Evolutionary conservation across 2,113 vertebrate species (phyloP).

Genomic region (Ahaetulla prasina): DNA sequence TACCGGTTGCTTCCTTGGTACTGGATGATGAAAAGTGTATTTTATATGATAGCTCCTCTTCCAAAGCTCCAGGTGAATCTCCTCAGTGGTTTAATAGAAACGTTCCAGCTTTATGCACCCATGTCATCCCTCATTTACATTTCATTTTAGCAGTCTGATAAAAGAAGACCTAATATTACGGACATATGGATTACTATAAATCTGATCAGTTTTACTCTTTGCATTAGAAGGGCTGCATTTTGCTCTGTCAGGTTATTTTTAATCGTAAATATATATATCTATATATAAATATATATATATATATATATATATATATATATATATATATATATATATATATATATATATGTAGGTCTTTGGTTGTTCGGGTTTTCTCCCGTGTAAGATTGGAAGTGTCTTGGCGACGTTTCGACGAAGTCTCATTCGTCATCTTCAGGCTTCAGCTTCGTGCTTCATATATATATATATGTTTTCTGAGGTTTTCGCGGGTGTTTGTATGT

Average conservation of each 20-base stretch:
- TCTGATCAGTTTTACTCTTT: neutral
- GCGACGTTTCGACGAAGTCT: too few relatives aligned
- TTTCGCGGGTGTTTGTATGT: too few relatives aligned
- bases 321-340: too few relatives aligned
- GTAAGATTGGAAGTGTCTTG: too few relatives aligned
- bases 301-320: too few relatives aligned
- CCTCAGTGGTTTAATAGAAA: neutral
- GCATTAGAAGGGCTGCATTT: neutral
- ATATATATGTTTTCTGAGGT: too few relatives aligned
- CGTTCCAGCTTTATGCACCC: neutral
- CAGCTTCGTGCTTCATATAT: too few relatives aligned
- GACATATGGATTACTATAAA: neutral
- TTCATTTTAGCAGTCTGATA: neutral
- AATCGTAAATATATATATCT: too few relatives aligned
- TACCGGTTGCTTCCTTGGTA: neutral
- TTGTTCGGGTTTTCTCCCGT: too few relatives aligned
- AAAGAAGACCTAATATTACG: neutral
- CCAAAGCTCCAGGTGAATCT: neutral
- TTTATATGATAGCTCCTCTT: neutral
- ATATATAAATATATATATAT: too few relatives aligned
- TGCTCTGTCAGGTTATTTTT: neutral
- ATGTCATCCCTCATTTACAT: neutral
- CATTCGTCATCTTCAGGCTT: too few relatives aligned
- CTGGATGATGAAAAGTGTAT: neutral
- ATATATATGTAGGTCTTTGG: too few relatives aligned